phyloP scores from a whole-genome alignment of 2,113 vertebrate genomes.

The Alaudala cheleensis region DNA sequence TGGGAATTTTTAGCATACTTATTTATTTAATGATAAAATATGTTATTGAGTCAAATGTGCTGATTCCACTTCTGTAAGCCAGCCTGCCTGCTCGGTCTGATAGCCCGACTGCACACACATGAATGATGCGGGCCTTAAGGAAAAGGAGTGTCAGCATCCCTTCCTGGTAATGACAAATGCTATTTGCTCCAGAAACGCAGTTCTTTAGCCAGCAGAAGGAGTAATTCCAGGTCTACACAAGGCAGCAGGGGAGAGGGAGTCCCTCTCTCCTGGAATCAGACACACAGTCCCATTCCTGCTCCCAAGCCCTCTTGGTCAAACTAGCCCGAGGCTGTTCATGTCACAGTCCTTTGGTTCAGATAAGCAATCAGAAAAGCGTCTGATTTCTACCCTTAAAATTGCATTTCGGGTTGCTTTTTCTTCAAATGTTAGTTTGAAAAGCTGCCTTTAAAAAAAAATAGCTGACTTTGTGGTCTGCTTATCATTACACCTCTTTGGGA shows the following conservation, averaged over 20 bases:
- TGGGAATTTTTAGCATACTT: background rate
- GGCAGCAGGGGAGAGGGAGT: background rate
- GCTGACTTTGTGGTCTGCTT: background rate
- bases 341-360: background rate
- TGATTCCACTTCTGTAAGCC: background rate
- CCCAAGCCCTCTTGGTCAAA: background rate
- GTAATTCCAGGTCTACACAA: background rate
- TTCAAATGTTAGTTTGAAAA: background rate
- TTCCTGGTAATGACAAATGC: background rate
- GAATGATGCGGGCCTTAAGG: background rate
- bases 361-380: background rate
- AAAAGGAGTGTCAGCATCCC: slow-evolving; percentile 40
- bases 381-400: background rate
- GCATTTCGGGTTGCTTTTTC: background rate
- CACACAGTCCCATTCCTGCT: background rate
- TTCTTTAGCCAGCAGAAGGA: background rate
- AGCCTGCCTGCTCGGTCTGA: background rate
- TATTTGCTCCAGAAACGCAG: background rate
- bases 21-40: slow-evolving; percentile 50
- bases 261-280: background rate
- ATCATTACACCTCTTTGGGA: background rate
- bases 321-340: background rate
- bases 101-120: background rate
- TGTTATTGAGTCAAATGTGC: slow-evolving; percentile 9
- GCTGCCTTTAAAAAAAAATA: background rate